Evolutionary conservation across 92 coral and sea anemone genomes (phyloP), one percentile per base, ranked within the genome.

Genomic region (Palythoa heliodiscus): DNA sequence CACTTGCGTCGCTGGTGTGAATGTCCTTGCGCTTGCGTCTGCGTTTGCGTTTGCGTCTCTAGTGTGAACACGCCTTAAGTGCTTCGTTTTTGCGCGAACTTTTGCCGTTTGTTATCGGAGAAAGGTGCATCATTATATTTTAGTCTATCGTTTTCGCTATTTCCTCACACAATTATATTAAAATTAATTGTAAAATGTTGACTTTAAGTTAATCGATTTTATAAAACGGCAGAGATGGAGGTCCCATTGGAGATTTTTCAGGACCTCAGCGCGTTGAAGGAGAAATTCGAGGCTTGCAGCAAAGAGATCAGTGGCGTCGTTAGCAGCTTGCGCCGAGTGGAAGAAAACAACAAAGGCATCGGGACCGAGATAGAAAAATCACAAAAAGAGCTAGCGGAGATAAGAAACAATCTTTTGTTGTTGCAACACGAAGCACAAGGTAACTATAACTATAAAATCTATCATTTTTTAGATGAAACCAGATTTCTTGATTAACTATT

Each of bases 331-430:
- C 84, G 73, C 75, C 43, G 82, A 58, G 87, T 47, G 60, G 81
- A 29, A 48, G 67, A 47, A 79, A 23, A 75, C 2, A 80, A 75
- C 75, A 75, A 68, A 67, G 85, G 60, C 5, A 75, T 82, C 54
- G 75, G 64, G 48, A 71, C 47, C 61, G 69, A 64, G 68, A 57
- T 75, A 37, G 47, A 43, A 23, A 43, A 58, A 17, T 55, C 80
- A 52, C 75, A 48, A 1, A 63, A 87, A 14, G 82, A 83, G 25
- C 47, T 90, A 5, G 53, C 61, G 11, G 92, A 92, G 74, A 71
- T 94, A 40, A 88, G 91, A 60, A 90, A 86, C 89, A 90, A 74
- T 25, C 53, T 92, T 19, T 47, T 77, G 67, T 87, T 92, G 38
- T 73, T 92, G 35, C 82, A 92, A 76, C 89, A 81, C 19, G 88